These are phyloP conservation scores for Ellobius talpinus DNA, from an alignment of 2,113 vertebrate species.

Conservation along the genomic window DNA sequence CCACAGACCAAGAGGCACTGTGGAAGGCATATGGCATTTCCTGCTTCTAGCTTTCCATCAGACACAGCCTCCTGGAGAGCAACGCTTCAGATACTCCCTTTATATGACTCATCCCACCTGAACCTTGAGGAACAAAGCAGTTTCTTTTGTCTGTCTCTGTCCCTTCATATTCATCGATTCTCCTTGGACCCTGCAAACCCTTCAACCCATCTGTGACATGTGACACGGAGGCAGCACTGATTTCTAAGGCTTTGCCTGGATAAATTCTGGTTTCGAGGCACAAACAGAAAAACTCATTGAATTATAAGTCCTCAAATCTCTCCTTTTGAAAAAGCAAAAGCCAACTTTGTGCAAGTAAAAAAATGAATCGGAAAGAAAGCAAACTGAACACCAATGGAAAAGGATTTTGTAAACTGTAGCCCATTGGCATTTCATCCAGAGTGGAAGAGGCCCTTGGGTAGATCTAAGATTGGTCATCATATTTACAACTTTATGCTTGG, in stretches of 20 bases:
- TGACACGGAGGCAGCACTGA: not conserved
- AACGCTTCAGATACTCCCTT: not conserved
- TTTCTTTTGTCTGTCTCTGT: not conserved
- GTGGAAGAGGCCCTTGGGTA: not conserved
- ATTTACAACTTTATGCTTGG: not conserved
- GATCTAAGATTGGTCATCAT: not conserved
- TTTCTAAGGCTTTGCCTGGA: not conserved
- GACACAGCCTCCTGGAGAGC: not conserved
- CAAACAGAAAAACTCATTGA: conserved; percentile 35
- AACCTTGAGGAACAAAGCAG: not conserved
- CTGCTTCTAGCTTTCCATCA: not conserved
- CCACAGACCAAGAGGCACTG: not conserved
- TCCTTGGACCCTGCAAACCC: not conserved
- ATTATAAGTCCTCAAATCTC: conserved; percentile 5
- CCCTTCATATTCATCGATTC: not conserved
- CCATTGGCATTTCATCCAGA: not conserved
- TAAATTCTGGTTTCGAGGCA: conserved; percentile 27
- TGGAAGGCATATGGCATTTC: not conserved
- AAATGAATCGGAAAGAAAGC: conserved; percentile 20
- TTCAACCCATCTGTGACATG: not conserved
- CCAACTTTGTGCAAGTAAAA: not conserved
- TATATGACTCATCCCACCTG: not conserved
- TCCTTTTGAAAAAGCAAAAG: conserved; percentile 14
- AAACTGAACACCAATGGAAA: not conserved
- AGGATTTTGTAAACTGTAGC: not conserved